These are phyloP conservation scores for Bembecia ichneumoniformis DNA, from an alignment of 2,888 invertebrate genomes.

Conservation along the genomic window DNA sequence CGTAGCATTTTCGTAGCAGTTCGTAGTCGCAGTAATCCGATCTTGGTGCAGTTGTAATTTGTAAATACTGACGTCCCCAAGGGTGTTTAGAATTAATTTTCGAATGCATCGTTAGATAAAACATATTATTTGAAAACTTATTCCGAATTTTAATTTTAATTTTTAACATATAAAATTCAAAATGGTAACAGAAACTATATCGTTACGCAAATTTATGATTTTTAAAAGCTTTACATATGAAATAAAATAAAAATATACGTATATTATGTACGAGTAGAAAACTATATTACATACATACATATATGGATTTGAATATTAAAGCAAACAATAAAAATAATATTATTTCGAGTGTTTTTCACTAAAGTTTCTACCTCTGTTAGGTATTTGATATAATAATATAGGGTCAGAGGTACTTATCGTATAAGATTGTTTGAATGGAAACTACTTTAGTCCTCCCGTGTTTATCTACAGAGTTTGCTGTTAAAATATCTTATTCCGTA, in stretches of 20 bases:
- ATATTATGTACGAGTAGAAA: background rate
- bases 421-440: no score
- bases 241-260: background rate
- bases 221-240: background rate
- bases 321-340: background rate
- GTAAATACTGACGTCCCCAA: constrained; percentile 6
- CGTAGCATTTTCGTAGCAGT: background rate
- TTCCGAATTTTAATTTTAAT: no score
- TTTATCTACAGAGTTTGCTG: no score
- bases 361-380: background rate
- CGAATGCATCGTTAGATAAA: background rate
- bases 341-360: background rate
- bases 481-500: no score
- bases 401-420: no score
- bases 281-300: background rate
- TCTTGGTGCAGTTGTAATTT: constrained; percentile 1
- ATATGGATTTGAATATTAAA: background rate
- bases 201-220: background rate
- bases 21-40: background rate
- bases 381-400: background rate
- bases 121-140: no score
- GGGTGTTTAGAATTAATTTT: background rate
- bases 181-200: background rate
- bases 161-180: no score
- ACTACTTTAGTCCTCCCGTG: no score